Evolutionary conservation across 1,140 invertebrate species (phyloP).

Genomic region (Eubasilissa regina): DNA sequence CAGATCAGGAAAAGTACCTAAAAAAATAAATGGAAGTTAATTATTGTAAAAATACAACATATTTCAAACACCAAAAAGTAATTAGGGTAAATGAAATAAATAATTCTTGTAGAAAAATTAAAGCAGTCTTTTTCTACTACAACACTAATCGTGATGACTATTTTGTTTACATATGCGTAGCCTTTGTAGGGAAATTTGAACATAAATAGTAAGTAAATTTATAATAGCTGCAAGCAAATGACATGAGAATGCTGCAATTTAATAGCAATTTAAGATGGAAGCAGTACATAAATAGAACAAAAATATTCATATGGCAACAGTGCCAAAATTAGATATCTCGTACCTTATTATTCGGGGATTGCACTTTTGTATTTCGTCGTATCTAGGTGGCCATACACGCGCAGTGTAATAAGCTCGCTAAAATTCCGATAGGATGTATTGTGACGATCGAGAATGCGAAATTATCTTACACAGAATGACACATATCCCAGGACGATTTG

Average conservation of each 20-base stretch:
- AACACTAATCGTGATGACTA: not conserved
- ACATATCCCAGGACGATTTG: conserved; percentile 52
- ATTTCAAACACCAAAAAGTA: too few species aligned
- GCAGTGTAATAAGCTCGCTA: not conserved
- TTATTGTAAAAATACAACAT: too few species aligned
- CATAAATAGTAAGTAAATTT: conserved; percentile 18
- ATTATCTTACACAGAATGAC: conserved; percentile 51
- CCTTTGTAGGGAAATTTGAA: not conserved
- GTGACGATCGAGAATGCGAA: conserved; percentile 31
- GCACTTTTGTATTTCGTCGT: conserved; percentile 40
- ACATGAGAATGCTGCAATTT: conserved; percentile 52
- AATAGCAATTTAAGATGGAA: conserved; percentile 54
- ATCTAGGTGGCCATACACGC: not conserved
- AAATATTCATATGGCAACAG: conserved; percentile 56
- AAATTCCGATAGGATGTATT: conserved; percentile 16
- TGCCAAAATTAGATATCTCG: conserved; percentile 48
- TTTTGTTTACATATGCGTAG: conserved; percentile 21
- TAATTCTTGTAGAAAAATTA: too few species aligned
- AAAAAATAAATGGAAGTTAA: too few species aligned
- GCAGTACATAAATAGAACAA: conserved; percentile 56
- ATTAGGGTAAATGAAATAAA: too few species aligned
- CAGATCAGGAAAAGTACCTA: too few species aligned
- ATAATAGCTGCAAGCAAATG: conserved; percentile 44
- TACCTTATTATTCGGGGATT: conserved; percentile 52
- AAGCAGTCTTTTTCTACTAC: too few species aligned